phyloP scores from a whole-genome alignment of 2,797 vertebrate species.

The Spondyliosoma cantharus region DNA sequence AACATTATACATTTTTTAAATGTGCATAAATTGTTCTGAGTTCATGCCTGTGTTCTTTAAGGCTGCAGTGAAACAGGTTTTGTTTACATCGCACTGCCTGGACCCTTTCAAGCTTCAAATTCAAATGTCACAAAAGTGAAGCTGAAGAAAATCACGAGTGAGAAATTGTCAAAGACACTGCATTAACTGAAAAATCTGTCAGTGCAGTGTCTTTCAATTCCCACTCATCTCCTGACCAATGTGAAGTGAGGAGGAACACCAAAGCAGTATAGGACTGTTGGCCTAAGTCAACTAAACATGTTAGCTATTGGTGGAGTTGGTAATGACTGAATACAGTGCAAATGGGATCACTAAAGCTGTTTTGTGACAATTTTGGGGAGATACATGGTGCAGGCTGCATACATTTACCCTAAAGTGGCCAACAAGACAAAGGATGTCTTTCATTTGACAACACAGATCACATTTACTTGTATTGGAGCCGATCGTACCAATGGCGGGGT shows the following conservation, averaged over 20 bases:
- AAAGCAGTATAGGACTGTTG: constrained; percentile 72
- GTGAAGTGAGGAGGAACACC: constrained; percentile 63
- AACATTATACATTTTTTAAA: background rate
- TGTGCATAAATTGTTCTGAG: background rate
- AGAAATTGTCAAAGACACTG: constrained; percentile 62
- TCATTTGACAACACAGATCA: constrained; percentile 97
- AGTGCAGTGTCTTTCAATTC: constrained; percentile 66
- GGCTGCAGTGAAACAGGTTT: constrained; percentile 42
- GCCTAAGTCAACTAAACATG: constrained; percentile 62
- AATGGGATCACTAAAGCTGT: constrained; percentile 55
- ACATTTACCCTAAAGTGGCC: constrained; percentile 90
- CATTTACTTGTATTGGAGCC: constrained; percentile 97
- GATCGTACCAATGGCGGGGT: constrained; percentile 99
- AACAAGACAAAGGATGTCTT: constrained; percentile 89
- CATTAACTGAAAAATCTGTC: constrained; percentile 35
- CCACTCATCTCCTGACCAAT: constrained; percentile 56
- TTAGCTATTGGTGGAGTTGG: constrained; percentile 48
- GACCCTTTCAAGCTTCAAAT: constrained; percentile 25
- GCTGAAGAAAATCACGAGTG: constrained; percentile 39
- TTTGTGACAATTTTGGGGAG: constrained; percentile 49
- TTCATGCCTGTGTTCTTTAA: constrained; percentile 34
- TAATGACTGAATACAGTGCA: constrained; percentile 63
- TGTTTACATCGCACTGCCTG: constrained; percentile 42
- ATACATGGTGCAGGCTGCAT: constrained; percentile 66
- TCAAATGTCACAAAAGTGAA: constrained; percentile 47